These are phyloP conservation scores for Aethes cnicana DNA, from an alignment of 2,888 invertebrate species.

Conservation along the genomic window DNA sequence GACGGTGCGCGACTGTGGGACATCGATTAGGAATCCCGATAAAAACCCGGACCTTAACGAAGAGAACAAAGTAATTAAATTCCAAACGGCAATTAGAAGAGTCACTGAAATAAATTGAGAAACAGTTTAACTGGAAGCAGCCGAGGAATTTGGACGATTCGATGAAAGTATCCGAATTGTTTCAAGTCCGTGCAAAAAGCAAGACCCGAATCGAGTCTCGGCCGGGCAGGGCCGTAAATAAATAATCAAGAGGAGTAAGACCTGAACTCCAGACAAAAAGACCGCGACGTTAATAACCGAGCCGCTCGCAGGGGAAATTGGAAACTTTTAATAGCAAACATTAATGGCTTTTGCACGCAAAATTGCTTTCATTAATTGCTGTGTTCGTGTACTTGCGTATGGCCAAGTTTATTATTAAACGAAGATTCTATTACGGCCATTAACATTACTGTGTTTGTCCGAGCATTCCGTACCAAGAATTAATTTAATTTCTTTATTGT, in stretches of 20 bases:
- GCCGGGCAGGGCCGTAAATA: slow-evolving; percentile 46
- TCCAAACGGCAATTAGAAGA: slow-evolving; percentile 44
- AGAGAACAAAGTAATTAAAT: slow-evolving; percentile 45
- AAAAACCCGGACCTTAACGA: slow-evolving; percentile 47
- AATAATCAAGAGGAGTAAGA: slow-evolving; percentile 65
- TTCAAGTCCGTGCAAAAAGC: slow-evolving; percentile 36
- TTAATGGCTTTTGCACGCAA: slow-evolving; percentile 65
- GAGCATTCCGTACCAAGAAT: slow-evolving; percentile 38
- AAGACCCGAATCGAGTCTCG: slow-evolving; percentile 18
- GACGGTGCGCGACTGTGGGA: slow-evolving; percentile 49
- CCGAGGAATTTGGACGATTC: slow-evolving; percentile 39
- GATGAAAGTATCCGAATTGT: slow-evolving; percentile 27
- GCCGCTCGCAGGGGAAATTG: slow-evolving; percentile 57
- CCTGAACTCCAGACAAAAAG: slow-evolving; percentile 51
- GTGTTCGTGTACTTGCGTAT: too few relatives aligned
- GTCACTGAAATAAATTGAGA: slow-evolving; percentile 40
- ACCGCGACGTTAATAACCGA: slow-evolving; percentile 54
- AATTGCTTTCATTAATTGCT: slow-evolving; percentile 66
- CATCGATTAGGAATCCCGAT: slow-evolving; percentile 58
- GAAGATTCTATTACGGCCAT: slow-evolving; percentile 49
- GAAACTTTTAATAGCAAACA: slow-evolving; percentile 62
- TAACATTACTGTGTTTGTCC: slow-evolving; percentile 50
- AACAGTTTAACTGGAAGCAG: slow-evolving; percentile 33
- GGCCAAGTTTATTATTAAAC: slow-evolving; percentile 56
- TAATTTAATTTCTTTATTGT: slow-evolving; percentile 45